Conservation (phyloP, 2,113 vertebrate genomes). For the Anoura caudifer region DNA sequence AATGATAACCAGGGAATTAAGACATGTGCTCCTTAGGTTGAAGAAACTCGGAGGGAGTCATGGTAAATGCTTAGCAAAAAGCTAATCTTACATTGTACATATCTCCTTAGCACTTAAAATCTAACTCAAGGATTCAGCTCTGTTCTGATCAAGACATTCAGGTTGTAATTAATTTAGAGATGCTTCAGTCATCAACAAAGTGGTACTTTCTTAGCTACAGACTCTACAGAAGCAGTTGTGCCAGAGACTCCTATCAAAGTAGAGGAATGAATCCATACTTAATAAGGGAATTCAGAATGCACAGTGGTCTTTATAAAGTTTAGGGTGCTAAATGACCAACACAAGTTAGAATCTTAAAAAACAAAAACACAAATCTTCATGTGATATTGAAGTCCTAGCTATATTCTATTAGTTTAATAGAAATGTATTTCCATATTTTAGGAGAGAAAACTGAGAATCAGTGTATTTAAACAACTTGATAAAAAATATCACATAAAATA, state of each 20-base stretch:
- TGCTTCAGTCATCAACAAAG: neutral
- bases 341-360: neutral
- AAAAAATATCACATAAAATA: neutral
- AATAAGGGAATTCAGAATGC: neutral
- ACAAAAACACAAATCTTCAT: neutral
- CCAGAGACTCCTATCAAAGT: neutral
- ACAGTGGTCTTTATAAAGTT: neutral
- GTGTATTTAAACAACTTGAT: neutral
- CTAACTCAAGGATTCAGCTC: neutral
- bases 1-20: neutral
- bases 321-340: neutral
- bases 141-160: neutral
- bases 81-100: neutral
- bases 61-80: neutral
- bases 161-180: neutral
- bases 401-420: neutral
- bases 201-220: neutral
- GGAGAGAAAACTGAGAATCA: neutral
- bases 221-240: neutral
- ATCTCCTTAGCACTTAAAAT: neutral
- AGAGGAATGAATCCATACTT: neutral
- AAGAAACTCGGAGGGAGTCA: neutral
- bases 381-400: neutral
- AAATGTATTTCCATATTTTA: neutral
- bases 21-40: neutral